Evolutionary conservation across 2,113 vertebrate species (phyloP).

Genomic region (Sceloporus undulatus): DNA sequence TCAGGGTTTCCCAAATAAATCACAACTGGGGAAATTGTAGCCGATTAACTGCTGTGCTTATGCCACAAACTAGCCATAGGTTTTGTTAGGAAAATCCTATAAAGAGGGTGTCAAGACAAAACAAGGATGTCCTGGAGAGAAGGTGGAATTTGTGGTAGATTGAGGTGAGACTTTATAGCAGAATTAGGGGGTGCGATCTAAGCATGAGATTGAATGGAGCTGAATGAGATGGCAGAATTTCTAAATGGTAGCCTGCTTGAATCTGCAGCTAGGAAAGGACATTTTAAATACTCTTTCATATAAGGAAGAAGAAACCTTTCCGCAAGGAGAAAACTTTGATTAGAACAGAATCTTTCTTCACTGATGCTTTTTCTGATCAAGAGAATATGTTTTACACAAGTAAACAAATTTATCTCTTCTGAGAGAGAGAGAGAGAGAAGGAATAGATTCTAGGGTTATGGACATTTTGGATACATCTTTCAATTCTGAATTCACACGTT

Average conservation of each 20-base stretch:
- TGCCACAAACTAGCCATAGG: neutral
- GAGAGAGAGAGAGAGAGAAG: neutral
- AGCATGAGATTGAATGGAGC: neutral
- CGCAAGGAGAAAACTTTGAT: neutral
- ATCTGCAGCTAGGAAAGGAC: neutral
- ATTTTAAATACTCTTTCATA: neutral
- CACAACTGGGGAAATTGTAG: neutral
- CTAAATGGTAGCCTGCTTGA: neutral
- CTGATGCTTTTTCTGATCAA: too few relatives aligned
- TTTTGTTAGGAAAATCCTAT: neutral
- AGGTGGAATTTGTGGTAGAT: neutral
- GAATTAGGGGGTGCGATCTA: neutral
- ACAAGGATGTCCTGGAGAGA: neutral
- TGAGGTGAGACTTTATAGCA: neutral
- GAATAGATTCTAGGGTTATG: neutral
- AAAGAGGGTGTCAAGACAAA: constrained; percentile 9
- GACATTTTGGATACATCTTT: neutral
- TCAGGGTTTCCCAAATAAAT: constrained; percentile 10
- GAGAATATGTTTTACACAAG: too few relatives aligned
- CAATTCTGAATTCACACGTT: neutral
- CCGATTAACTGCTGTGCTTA: neutral
- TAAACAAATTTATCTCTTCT: too few relatives aligned
- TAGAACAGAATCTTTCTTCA: too few relatives aligned
- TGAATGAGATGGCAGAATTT: neutral
- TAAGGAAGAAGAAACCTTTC: neutral